Evolutionary conservation across 2,888 invertebrate genomes (phyloP), one percentile per base, ranked within the genome.

Genomic region (Cacoxenus indagator): DNA sequence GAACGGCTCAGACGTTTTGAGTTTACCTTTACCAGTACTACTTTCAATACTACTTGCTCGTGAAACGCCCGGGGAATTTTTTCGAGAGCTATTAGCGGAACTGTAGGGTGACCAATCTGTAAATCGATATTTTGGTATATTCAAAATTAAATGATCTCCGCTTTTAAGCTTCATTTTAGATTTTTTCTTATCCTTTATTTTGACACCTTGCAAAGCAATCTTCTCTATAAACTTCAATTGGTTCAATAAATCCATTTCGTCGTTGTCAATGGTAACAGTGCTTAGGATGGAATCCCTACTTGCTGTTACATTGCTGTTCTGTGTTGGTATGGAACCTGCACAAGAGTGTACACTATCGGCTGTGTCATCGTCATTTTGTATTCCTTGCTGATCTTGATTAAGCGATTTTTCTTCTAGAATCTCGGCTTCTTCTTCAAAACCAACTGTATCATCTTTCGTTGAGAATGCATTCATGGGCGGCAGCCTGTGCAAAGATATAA

Each of bases 401-500:
- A 91, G 82, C 0, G 90, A 87, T 80, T 92, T 92, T 71, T 91
- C 91, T 85, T 91, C 91, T 1, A 91, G 86, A 72, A 91, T 89
- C 78, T 90, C 91, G 0, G 90, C 91, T 85, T 91, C 91, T 84
- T 92, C 92, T 74, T 94, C 93, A 70, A 91, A 91, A 77, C 93
- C 95, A 0, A 96, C 92, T 0, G 96, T 96, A 84, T 96, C 96
- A 84, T 96, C 96, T 88, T 95, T 95, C 26, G 95, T 95, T 1
- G 95, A 96, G 85, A 95, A 95, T 0, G 95, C 94, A 87, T 95
- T 94, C 87, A 94, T 92, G 6, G 95, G 93, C 17, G 95, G 95
- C 51, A 96, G 87, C 80, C 93, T 90, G 86, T 93, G 94, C 31
- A 95, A 88, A 22, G 95, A 93, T 81, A 96, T 94, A 24, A 95